Base-by-base conservation (phyloP, 1,140 invertebrate species). In the Drosophila repleta region DNA sequence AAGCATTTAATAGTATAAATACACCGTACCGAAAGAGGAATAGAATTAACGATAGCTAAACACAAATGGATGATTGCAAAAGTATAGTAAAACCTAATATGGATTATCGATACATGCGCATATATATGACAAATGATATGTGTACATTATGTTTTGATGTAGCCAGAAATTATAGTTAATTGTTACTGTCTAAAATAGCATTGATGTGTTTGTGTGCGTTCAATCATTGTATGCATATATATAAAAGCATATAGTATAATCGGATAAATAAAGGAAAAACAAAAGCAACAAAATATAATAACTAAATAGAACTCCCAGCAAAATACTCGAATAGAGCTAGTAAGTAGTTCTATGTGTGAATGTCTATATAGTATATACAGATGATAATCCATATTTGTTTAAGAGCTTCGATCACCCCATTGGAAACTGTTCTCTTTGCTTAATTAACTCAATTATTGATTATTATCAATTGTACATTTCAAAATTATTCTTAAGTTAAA, bases 1-100 rank as follows among this genome's bases (percentile, higher is more conserved):
- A 87, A 87, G 82, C 82, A 85, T 85, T 87, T 87, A 82, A 83
- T 75, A 78, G 79, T 71, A 29, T 82, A 74, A 77, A 62, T 39
- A 60, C 46, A 69, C 18, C 24, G 39, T 11, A n/a, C n/a, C n/a
- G n/a, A 46, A 45, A 24, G 5, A 13, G 17, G 52, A 21, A 17
- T 43, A 32, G 37, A 39, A 53, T 41, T 55, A 60, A 51, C 51
- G 46, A 52, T 63, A 78, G 58, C 41, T 74, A 55, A 79, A 37
- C 48, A 72, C 60, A 65, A 71, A 72, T 72, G 60, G 65, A 56
- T 49, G 15, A 41, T 37, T 21, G 26, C 48, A 60, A n/a, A 21
- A 13, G 15, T 17, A 55, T 24, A 41, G n/a, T 13, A 51, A 26
- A 17, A 41, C 29, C 26, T 17, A 51, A 51, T 35, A 51, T 48